phyloP scores from a whole-genome alignment of 2,113 vertebrate genomes.

The Centropus bengalensis region DNA sequence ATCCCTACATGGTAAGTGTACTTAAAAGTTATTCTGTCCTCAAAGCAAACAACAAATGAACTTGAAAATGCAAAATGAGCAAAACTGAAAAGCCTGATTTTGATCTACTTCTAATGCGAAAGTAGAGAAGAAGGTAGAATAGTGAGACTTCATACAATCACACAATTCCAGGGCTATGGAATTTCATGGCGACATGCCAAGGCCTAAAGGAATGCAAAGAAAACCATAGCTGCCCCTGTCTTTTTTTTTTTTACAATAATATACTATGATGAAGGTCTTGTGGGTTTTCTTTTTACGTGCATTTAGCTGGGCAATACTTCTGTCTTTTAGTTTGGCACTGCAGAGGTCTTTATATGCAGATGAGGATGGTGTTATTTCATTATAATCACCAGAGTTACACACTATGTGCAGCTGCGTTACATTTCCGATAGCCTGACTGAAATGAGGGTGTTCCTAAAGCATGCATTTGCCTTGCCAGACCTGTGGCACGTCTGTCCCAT shows the following conservation, averaged over 20 bases:
- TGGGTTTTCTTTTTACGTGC: background rate
- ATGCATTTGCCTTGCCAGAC: background rate
- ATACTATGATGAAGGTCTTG: background rate
- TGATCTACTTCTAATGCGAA: background rate
- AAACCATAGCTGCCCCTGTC: background rate
- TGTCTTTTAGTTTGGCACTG: background rate
- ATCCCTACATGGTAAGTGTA: background rate
- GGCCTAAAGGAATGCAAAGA: background rate
- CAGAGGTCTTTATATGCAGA: background rate
- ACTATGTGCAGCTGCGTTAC: background rate
- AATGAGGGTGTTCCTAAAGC: background rate
- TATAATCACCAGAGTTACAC: background rate
- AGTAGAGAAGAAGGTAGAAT: background rate
- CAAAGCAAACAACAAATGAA: background rate
- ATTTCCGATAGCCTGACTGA: background rate
- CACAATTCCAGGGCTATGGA: background rate
- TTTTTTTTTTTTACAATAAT: background rate
- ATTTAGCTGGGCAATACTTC: background rate
- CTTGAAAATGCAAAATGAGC: background rate
- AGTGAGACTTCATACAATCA: background rate
- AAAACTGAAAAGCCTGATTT: background rate
- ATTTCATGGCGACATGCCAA: background rate
- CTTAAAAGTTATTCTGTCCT: background rate
- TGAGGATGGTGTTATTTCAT: background rate
- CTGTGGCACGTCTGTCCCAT: background rate